A percentile compares a stretch with the other conserved stretches of the same genome.
These are phyloP conservation scores for Spea bombifrons DNA, from an alignment of 2,113 vertebrate genomes.

Conservation along the genomic window DNA sequence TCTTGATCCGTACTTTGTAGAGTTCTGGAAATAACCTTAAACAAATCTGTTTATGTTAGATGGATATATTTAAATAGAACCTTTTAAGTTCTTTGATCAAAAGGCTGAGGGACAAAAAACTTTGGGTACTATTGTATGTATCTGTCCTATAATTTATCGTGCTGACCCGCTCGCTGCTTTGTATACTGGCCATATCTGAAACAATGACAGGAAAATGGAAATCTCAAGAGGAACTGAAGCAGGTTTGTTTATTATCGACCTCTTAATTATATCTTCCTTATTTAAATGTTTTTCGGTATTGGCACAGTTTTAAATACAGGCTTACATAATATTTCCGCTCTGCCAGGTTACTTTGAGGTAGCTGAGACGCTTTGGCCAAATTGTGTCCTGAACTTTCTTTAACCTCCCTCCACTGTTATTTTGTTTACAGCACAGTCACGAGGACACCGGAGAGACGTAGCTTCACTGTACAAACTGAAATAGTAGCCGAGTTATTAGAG, in stretches of 20 bases:
- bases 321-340: constrained; percentile 73
- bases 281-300: constrained; percentile 76
- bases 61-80: constrained; percentile 64
- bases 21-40: constrained; percentile 28
- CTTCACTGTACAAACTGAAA: not conserved
- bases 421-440: constrained; percentile 40
- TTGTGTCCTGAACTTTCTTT: constrained; percentile 68
- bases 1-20: constrained; percentile 24
- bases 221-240: constrained; percentile 80
- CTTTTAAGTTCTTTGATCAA: constrained; percentile 77
- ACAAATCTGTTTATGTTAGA: constrained; percentile 48
- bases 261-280: constrained; percentile 81
- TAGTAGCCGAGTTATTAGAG: not conserved
- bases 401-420: constrained; percentile 68
- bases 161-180: constrained; percentile 86
- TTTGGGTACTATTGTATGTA: constrained; percentile 74
- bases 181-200: constrained; percentile 79
- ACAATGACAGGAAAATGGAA: constrained; percentile 97
- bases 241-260: constrained; percentile 82
- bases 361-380: constrained; percentile 63
- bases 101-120: constrained; percentile 65
- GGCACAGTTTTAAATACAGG: constrained; percentile 69
- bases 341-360: constrained; percentile 76
- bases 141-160: constrained; percentile 78
- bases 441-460: not conserved